Percentiles rank a stretch among this genome's conserved stretches.
Evolutionary conservation across 2,797 vertebrate genomes (phyloP).

Genomic region (Sebastes matsubarae): DNA sequence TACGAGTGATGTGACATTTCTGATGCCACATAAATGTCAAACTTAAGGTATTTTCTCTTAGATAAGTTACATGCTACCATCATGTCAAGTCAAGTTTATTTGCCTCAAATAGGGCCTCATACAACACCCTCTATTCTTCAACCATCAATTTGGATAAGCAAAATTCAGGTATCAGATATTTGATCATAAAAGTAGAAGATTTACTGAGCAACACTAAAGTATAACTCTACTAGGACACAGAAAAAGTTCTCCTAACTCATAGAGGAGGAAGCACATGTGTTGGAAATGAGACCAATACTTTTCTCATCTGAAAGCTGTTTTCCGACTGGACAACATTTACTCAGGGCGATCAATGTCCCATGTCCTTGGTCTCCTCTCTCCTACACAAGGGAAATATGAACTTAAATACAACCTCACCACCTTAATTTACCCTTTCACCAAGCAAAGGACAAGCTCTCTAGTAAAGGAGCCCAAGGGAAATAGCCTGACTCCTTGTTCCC

Average conservation of each 20-base stretch:
- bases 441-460: conserved; percentile 75
- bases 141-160: background rate
- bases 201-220: background rate
- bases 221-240: background rate
- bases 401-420: conserved; percentile 76
- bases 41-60: background rate
- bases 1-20: background rate
- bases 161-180: background rate
- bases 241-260: background rate
- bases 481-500: conserved; percentile 77
- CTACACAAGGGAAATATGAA: conserved; percentile 80
- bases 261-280: conserved; percentile 9
- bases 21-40: background rate
- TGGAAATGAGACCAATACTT: conserved; percentile 62
- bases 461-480: conserved; percentile 69
- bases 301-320: conserved; percentile 70
- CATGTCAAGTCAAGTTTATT: background rate
- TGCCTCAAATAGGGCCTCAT: too few species aligned
- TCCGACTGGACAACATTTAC: conserved; percentile 74
- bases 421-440: conserved; percentile 75
- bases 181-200: background rate
- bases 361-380: conserved; percentile 71
- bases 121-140: background rate
- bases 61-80: background rate
- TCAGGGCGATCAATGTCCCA: conserved; percentile 77